These are phyloP conservation scores for Chaunax sp. DNA, from an alignment of 2,797 vertebrate genomes.

Conservation along the genomic window DNA sequence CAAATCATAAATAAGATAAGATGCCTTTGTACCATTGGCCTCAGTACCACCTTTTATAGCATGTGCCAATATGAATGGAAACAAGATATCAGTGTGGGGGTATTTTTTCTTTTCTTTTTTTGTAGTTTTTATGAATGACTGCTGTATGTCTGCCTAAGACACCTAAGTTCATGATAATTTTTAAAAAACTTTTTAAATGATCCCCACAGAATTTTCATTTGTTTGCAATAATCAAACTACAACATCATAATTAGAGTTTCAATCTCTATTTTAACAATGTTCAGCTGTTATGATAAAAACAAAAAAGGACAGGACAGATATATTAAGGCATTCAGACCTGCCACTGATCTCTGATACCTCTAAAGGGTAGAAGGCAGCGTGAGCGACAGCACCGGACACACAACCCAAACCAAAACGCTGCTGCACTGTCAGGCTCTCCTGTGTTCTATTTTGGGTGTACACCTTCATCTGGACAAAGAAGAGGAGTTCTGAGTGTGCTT, in stretches of 20 bases:
- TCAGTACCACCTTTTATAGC: too few species aligned
- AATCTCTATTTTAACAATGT: background rate
- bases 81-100: too few species aligned
- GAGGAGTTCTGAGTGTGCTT: slow-evolving; percentile 6
- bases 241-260: background rate
- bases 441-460: slow-evolving; percentile 66
- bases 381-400: slow-evolving; percentile 80
- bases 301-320: slow-evolving; percentile 23
- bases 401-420: slow-evolving; percentile 83
- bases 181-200: too few species aligned
- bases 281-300: background rate
- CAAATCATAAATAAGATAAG: too few species aligned
- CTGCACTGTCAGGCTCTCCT: slow-evolving; percentile 76
- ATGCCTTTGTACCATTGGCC: too few species aligned
- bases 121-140: too few species aligned
- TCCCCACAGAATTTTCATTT: slow-evolving; percentile 10
- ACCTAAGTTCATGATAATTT: too few species aligned
- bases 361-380: slow-evolving; percentile 84
- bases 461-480: slow-evolving; percentile 75
- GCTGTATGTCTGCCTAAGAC: too few species aligned
- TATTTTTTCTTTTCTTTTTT: too few species aligned
- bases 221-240: background rate
- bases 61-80: too few species aligned
- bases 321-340: slow-evolving; percentile 59
- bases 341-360: slow-evolving; percentile 78